Evolutionary conservation across 2,888 invertebrate species (phyloP).

Genomic region (Asteroscopus sphinx): DNA sequence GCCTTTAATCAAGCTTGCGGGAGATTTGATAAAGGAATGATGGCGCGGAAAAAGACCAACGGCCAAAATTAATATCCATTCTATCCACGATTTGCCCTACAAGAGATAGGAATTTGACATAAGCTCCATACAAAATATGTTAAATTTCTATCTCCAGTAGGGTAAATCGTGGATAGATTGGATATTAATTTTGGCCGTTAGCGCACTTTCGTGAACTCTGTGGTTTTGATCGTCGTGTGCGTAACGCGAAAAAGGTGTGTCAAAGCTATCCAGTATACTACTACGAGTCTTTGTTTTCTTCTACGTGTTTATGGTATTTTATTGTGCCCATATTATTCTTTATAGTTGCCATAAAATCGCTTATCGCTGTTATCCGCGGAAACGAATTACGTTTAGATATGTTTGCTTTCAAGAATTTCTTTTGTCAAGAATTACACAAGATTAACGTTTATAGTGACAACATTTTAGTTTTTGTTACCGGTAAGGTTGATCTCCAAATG

Average conservation of each 20-base stretch:
- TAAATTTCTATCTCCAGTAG: too few relatives aligned
- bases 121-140: too few relatives aligned
- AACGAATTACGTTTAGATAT: conserved; percentile 1
- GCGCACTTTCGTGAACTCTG: conserved; percentile 44
- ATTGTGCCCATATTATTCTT: conserved; percentile 15
- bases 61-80: too few relatives aligned
- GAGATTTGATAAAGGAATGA: conserved; percentile 35
- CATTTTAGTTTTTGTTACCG: not conserved
- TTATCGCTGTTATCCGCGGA: conserved; percentile 6
- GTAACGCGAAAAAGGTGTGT: conserved; percentile 61
- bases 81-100: too few relatives aligned
- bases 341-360: conserved; percentile 24
- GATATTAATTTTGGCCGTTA: too few relatives aligned
- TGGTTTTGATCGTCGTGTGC: conserved; percentile 28
- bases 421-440: conserved; percentile 11
- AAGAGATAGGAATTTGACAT: too few relatives aligned
- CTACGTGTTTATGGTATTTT: conserved; percentile 18
- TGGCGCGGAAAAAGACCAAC: conserved; percentile 22
- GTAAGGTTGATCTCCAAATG: conserved; percentile 4
- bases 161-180: too few relatives aligned
- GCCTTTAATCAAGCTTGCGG: conserved; percentile 13
- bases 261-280: conserved; percentile 32
- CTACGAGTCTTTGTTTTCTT: conserved; percentile 29
- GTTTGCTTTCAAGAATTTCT: too few relatives aligned
- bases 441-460: too few relatives aligned